Evolutionary conservation across 2,888 invertebrate genomes (phyloP).

Genomic region (Blastobasis lacticolella): DNA sequence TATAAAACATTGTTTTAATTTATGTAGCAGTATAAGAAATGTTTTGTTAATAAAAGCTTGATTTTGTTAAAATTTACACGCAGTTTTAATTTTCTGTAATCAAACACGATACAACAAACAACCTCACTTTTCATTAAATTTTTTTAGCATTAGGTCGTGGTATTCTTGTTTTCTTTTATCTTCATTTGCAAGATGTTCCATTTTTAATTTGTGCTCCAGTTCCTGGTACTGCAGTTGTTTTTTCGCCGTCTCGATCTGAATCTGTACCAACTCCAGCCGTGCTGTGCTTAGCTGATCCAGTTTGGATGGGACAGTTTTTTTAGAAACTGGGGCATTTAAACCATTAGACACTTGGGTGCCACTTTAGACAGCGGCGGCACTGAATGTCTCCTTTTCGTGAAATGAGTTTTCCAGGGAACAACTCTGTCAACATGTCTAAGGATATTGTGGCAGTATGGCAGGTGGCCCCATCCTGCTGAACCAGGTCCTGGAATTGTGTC

Average conservation of each 20-base stretch:
- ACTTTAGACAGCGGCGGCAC: background rate
- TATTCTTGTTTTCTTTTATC: slow-evolving; percentile 7
- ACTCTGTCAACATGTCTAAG: background rate
- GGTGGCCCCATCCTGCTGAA: background rate
- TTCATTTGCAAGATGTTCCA: slow-evolving; percentile 1
- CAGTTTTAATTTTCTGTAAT: too few relatives aligned
- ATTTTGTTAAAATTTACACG: too few relatives aligned
- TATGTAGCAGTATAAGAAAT: too few relatives aligned
- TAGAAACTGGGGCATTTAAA: background rate
- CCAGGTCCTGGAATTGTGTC: background rate
- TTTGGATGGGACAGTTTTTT: slow-evolving; percentile 2
- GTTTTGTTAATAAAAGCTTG: too few relatives aligned
- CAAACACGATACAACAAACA: too few relatives aligned
- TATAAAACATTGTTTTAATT: too few relatives aligned
- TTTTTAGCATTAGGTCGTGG: slow-evolving; percentile 2
- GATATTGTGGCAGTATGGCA: background rate
- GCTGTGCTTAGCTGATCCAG: slow-evolving; percentile 7
- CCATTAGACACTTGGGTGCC: slow-evolving; percentile 4
- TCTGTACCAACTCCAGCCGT: slow-evolving; percentile 6
- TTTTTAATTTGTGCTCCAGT: slow-evolving; percentile 4
- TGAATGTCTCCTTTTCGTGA: background rate
- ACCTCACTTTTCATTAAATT: too few relatives aligned
- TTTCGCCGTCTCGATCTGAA: slow-evolving; percentile 6
- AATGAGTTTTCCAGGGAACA: background rate
- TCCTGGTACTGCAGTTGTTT: slow-evolving; percentile 1